Base-by-base conservation (phyloP, 1,140 invertebrate species). In the Sweltsa coloradensis region DNA sequence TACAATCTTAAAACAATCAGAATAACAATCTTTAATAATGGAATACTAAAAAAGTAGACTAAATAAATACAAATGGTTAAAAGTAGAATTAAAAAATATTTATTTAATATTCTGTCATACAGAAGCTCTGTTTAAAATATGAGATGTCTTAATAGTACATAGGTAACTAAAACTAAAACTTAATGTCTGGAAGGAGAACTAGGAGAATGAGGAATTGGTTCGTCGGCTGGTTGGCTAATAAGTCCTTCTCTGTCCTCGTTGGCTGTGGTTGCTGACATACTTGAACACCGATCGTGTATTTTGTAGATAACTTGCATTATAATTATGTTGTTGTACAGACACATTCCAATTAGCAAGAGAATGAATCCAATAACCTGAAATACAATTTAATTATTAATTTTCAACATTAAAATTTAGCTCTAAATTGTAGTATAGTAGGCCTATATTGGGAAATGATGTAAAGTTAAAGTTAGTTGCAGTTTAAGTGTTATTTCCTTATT, bases 271-370 rank as follows among this genome's bases (percentile, higher is more conserved):
- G n/a, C n/a, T n/a, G n/a, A n/a, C 48, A n/a, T 31, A 21, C 46
- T 45, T 5, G 41, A 18, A 18, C 51, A n/a, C 7, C 48, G 31
- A 18, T 46, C 52, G 25, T 36, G n/a, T 0, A 25, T 19, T 11
- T 34, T 48, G 21, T 55, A 41, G 34, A 61, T 36, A 14, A 50
- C 47, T 5, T 60, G 60, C 21, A 60, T 23, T 13, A 79, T 63
- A 6, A 84, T 37, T 1, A 86, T 61, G 45, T 85, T 77, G 52
- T 90, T 87, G 60, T 91, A 91, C 13, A 77, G 58, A 50, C 74
- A 77, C 74, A 87, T 89, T 43, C 89, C 88, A 42, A 76, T 57
- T 24, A 90, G 62, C 4, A 91, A 63, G 5, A 85, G 57, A 0
- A 72, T 23, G 51, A 90, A 89, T 1, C 87, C 87, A 53, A 87